Evolutionary conservation across 2,113 vertebrate species (phyloP).

Genomic region (Brachypteracias leptosomus): DNA sequence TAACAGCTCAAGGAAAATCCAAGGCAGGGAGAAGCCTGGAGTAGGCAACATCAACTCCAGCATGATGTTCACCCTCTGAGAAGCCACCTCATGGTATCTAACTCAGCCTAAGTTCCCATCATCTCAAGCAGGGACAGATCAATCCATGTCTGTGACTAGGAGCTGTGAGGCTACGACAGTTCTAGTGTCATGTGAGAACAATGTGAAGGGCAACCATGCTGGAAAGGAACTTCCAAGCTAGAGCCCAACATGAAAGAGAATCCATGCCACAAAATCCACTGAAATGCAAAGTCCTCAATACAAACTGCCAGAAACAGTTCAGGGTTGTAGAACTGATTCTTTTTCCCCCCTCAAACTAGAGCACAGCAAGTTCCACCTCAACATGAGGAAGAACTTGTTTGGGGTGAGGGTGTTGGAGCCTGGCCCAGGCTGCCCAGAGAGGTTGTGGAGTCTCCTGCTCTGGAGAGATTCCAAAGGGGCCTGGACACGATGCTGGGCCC

Average conservation of each 20-base stretch:
- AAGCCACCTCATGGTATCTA: background rate
- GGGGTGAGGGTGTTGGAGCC: too few species aligned
- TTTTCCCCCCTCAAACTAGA: background rate
- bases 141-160: rapidly evolving
- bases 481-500: too few species aligned
- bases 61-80: rapidly evolving
- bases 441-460: too few species aligned
- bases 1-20: background rate
- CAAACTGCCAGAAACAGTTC: background rate
- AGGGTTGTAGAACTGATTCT: background rate
- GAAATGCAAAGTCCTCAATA: background rate
- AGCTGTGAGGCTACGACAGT: background rate
- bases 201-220: background rate
- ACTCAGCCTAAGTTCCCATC: background rate
- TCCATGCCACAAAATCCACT: background rate
- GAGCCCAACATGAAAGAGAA: background rate
- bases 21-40: background rate
- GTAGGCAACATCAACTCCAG: background rate
- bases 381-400: too few species aligned
- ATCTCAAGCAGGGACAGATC: background rate
- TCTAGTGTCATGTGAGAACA: background rate
- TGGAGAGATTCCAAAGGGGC: too few species aligned
- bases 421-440: too few species aligned
- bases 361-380: too few species aligned
- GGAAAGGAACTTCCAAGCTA: background rate